Percentiles rank a stretch among this genome's conserved stretches.
Conservation (phyloP, 2,888 invertebrate species). For the Ectemnius continuus region DNA sequence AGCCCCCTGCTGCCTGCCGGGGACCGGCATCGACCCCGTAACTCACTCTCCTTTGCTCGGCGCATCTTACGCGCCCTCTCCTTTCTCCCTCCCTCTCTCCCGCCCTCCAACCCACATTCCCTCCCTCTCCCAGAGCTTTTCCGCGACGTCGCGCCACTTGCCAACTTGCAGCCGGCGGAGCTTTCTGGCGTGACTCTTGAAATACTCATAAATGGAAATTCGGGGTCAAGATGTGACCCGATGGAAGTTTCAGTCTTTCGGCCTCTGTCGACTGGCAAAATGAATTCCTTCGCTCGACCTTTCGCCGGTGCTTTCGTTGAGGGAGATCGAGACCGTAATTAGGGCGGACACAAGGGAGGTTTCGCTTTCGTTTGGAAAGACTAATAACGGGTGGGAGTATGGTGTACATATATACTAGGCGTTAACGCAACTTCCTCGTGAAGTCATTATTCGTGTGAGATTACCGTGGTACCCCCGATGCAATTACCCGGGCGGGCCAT, state of each 20-base stretch:
- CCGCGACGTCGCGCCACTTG: background rate
- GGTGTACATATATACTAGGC: background rate
- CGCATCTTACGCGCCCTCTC: slow-evolving; percentile 21
- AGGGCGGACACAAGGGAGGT: background rate
- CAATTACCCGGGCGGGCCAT: slow-evolving; percentile 12
- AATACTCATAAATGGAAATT: slow-evolving; percentile 27
- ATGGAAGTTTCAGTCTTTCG: slow-evolving; percentile 26
- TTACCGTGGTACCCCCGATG: slow-evolving; percentile 15
- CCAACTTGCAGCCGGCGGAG: slow-evolving; percentile 22
- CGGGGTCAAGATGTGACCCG: slow-evolving; percentile 37
- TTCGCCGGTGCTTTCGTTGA: background rate
- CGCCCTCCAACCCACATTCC: slow-evolving; percentile 34
- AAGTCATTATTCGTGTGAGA: slow-evolving; percentile 26
- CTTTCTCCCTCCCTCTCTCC: too few species aligned
- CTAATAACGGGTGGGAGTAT: background rate
- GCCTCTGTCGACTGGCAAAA: background rate
- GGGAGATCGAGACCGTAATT: background rate
- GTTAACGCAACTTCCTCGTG: background rate
- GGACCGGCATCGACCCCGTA: slow-evolving; percentile 60
- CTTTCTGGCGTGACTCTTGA: slow-evolving; percentile 15
- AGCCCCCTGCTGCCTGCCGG: slow-evolving; percentile 14
- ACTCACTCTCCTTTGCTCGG: slow-evolving; percentile 55
- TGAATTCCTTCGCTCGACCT: background rate
- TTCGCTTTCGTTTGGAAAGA: background rate
- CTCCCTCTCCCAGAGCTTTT: slow-evolving; percentile 16